Percentiles rank a stretch among this genome's conserved stretches.
Conservation (phyloP, 2,113 vertebrate species). For the mouse (Mus musculus) region GRCm39 chr9:23470501-23471000, state of each 20-base stretch:
- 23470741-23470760: neutral
- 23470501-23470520: too few relatives aligned
- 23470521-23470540: neutral
- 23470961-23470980: too few relatives aligned
- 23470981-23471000: neutral
- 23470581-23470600: neutral
- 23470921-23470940: fast-evolving
- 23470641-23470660: neutral
- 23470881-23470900: neutral
- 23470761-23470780: neutral
- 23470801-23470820: neutral
- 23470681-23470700: neutral
- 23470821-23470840: neutral
- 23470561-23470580: neutral
- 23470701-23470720: neutral
- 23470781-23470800: neutral
- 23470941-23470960: fast-evolving
- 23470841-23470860: neutral
- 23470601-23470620: neutral
- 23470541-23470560: neutral
- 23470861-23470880: neutral
- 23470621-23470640: neutral
- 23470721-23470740: neutral
- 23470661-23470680: neutral
- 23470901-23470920: neutral